Percentiles rank a stretch among this genome's conserved stretches.
Evolutionary conservation across 1,140 invertebrate species (phyloP).

Genomic region (Gryllus bimaculatus): DNA sequence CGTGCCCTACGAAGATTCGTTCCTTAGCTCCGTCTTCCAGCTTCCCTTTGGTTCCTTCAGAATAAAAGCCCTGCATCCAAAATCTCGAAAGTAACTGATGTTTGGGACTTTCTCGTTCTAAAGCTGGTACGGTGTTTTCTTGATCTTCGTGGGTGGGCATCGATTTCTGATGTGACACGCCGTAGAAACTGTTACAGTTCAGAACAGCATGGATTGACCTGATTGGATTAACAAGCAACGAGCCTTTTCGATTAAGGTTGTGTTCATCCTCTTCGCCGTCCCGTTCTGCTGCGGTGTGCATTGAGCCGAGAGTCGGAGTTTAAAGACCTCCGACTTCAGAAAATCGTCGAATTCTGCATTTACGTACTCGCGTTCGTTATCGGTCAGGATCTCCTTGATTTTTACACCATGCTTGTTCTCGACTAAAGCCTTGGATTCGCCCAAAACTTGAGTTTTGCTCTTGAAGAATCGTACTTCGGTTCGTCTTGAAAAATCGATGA

Average conservation of each 20-base stretch:
- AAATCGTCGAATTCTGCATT: not conserved
- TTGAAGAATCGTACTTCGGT: not conserved
- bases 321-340: not conserved
- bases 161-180: no score
- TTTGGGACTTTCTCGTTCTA: no score
- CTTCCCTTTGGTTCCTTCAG: no score
- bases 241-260: not conserved
- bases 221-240: not conserved
- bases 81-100: no score
- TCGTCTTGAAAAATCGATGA: not conserved
- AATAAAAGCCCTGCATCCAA: no score
- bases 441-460: not conserved
- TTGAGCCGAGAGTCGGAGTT: not conserved
- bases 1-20: no score
- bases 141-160: no score
- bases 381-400: not conserved
- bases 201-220: no score
- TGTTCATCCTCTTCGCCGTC: not conserved
- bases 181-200: no score
- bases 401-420: not conserved
- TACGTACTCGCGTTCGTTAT: not conserved
- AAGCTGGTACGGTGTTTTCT: no score
- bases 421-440: not conserved
- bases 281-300: not conserved
- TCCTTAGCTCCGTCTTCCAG: no score